Base-by-base conservation (phyloP, 53 echinoderm and acorn worm genomes). In the Apostichopus leukothele region DNA sequence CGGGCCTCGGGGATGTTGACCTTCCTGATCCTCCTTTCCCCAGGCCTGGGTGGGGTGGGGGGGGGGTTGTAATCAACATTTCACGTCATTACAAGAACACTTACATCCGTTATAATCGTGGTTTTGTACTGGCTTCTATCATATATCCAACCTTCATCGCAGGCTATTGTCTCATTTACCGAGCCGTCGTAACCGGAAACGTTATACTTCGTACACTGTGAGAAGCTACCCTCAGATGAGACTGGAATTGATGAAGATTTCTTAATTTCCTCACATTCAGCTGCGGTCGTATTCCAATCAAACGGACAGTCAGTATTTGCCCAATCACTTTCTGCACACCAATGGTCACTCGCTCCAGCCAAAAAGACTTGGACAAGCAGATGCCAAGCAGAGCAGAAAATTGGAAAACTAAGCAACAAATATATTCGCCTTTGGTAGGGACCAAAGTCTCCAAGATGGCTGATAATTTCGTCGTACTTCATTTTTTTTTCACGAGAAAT, bases 111-210 rank as follows among this genome's bases (percentile, higher is more conserved):
- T 9, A 85, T 85, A 60, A 85, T 85, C 8, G 85, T 85, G 10
- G 67, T 16, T 67, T 85, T 67, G 60, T 85, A 85, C 50, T 66
- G 85, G 22, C 85, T 85, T 39, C 11, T 63, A 67, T 85, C 85
- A 11, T 85, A 85, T 22, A 85, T 67, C 85, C 85, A 85, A 5
- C 85, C 85, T 67, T 85, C 85, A 51, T 85, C 85, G 60, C 85
- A 85, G 11, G 85, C 27, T 8, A 63, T 23, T 14, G 85, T 85
- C n/a, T 66, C n/a, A 60, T 85, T 85, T 19, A 4, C 20, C 9
- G 50, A 22, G 71, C 19, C 68, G 68, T 71, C 71, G 18, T 18
- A 18, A 71, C n/a, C 71, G 2, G 85, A 57, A 59, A 67, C 68
- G 27, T 85, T 67, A 23, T 66, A 85, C 16, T 85, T 85, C 22